Evolutionary conservation across 2,113 vertebrate species (phyloP), one percentile per base, ranked within the genome.

Genomic region (Forbesichthys papilliferus): DNA sequence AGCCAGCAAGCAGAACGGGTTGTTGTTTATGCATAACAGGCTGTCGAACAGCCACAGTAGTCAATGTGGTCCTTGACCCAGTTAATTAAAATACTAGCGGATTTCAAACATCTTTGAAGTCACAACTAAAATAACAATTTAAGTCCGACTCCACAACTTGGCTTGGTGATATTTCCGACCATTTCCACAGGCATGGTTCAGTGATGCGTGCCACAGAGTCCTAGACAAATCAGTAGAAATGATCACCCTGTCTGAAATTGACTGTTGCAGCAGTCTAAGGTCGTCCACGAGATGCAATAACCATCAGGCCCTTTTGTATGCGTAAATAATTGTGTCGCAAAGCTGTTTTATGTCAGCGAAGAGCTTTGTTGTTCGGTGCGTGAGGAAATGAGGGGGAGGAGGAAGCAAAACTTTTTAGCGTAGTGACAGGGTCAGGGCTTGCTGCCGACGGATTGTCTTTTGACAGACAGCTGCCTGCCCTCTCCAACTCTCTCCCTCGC

Each of bases 31-130:
- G 69, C 74, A 69, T 18, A 73, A 54, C 62, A 68, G 69, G 53
- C 57, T 73, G 73, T 77, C 68, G 79, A 77, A 76, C 55, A 3
- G 54, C 51, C 46, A 78, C 75, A 83, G 74, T 77, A 75, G 59
- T 73, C 70, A 72, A 85, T 78, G 69, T 70, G 83, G 81, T 86
- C 89, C 88, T 90, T 90, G 90, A 90, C 89, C 89, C 82, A 90
- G 73, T 88, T 89, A 79, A 84, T 87, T 86, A 81, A 86, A 86
- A 83, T 66, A 82, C 72, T 65, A 77, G 58, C 83, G 78, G 68
- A 79, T 61, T 79, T 73, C 75, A 77, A 81, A 76, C 70, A 80
- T 69, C 82, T 89, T 89, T 88, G 85, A 92, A 90, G 84, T 76
- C 73, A 85, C 81, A 83, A 78, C 77, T 27, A 27, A 27, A 27